Evolutionary conservation across 2,888 invertebrate species (phyloP).

Genomic region (Archips crataeganus): DNA sequence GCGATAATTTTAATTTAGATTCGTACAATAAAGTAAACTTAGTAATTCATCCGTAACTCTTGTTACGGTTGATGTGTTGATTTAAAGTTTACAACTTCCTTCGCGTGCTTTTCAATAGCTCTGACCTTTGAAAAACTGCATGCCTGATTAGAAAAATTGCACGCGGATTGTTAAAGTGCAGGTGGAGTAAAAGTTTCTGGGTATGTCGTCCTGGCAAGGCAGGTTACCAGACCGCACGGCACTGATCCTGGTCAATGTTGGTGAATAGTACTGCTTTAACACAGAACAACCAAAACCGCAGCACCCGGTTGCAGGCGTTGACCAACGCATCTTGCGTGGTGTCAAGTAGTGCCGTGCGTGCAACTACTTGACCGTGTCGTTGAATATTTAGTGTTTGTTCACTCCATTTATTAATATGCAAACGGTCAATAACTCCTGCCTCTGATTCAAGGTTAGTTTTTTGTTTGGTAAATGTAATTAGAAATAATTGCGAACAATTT

Average conservation of each 20-base stretch:
- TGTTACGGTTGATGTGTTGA: slow-evolving; percentile 65
- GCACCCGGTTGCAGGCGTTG: neutral
- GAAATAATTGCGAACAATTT: slow-evolving; percentile 57
- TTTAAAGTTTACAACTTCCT: slow-evolving; percentile 72
- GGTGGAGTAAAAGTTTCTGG: neutral
- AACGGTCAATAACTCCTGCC: slow-evolving; percentile 72
- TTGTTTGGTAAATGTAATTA: slow-evolving; percentile 61
- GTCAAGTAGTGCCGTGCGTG: slow-evolving; percentile 58
- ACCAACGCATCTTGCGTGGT: slow-evolving; percentile 32
- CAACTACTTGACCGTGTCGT: slow-evolving; percentile 72
- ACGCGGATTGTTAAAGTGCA: slow-evolving; percentile 35
- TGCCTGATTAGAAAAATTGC: slow-evolving; percentile 37
- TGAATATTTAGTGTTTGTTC: slow-evolving; percentile 76
- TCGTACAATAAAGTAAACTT: slow-evolving; percentile 64
- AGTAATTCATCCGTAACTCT: slow-evolving; percentile 64
- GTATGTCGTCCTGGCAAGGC: neutral
- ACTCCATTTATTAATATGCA: slow-evolving; percentile 73
- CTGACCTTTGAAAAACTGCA: slow-evolving; percentile 57
- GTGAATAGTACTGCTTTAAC: neutral
- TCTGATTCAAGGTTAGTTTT: slow-evolving; percentile 76
- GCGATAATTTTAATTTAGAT: slow-evolving; percentile 44
- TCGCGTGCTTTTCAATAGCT: slow-evolving; percentile 54
- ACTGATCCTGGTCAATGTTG: neutral
- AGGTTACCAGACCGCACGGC: neutral
- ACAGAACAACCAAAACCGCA: neutral